Base-by-base conservation (phyloP, 2,888 invertebrate species). In the Morpho achilles region DNA sequence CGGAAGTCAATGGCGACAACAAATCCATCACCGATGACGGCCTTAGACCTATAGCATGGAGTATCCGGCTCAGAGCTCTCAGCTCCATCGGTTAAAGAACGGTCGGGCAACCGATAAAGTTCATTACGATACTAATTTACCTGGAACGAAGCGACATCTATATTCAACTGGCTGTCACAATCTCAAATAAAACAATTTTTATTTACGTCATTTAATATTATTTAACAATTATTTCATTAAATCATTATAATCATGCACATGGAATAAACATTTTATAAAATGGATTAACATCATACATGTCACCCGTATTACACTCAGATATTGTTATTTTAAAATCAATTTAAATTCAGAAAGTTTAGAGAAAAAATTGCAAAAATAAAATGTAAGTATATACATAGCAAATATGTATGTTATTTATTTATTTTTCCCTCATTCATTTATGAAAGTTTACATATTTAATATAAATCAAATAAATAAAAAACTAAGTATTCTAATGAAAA, bases 221-320 rank as follows among this genome's bases (percentile, higher is more conserved):
- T 74, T 70, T 75, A 81, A 79, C 78, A 80, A 75, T 76, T 79
- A 59, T 74, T 74, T 72, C 69, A 74, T 69, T 71, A 67, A 76
- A 76, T 76, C 71, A 73, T 74, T 72, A 62, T 61, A 64, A 51
- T 59, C 64, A 64, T 78, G 79, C 75, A 80, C 75, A 77, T 73
- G 70, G 77, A 77, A 77, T 72, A 57, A 60, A 54, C 53, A 59
- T 57, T 55, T 52, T 23, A 53, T 39, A 47, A 32, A 51, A 32
- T 60, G 57, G 10, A 54, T 57, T 43, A 56, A 59, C 57, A 54
- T 50, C 58, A 53, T 48, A 47, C 42, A 5, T 22, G 0, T 16
- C 16, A 47, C 5, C 10, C 1, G 16, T 56, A 59, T 54, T 45
- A 56, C 53, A 57, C 51, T 32, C 32, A 32, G 32, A 32, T 32